phyloP scores from a whole-genome alignment of 2,113 vertebrate species.

The Oncorhynchus kisutch region DNA sequence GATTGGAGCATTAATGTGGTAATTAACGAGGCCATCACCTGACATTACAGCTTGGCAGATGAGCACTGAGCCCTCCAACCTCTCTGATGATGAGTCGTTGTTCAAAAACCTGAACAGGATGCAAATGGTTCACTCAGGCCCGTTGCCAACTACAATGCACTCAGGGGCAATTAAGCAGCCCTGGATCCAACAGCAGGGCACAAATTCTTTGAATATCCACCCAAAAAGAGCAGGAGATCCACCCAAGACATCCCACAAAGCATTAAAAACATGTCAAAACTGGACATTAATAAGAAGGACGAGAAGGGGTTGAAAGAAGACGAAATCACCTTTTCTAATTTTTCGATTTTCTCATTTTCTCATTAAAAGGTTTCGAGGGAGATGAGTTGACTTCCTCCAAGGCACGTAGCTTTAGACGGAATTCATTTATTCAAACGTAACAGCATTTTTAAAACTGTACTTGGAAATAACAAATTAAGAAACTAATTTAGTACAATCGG shows the following conservation, averaged over 20 bases:
- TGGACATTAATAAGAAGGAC: conserved; percentile 32
- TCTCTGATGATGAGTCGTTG: conserved; percentile 15
- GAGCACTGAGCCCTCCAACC: neutral
- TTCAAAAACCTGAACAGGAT: conserved; percentile 45
- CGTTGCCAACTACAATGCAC: conserved; percentile 61
- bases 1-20: neutral
- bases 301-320: neutral
- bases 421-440: too few relatives aligned
- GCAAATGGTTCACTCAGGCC: conserved; percentile 65
- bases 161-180: conserved; percentile 65
- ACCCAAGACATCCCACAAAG: conserved; percentile 30
- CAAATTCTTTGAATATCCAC: conserved; percentile 45
- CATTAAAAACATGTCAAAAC: conserved; percentile 60
- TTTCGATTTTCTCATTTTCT: neutral
- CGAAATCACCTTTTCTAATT: too few relatives aligned
- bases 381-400: too few relatives aligned
- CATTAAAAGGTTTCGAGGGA: neutral
- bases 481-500: too few relatives aligned
- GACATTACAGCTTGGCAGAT: neutral
- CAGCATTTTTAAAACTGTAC: too few relatives aligned
- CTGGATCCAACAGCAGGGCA: conserved; percentile 60
- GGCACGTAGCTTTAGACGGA: too few relatives aligned
- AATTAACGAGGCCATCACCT: neutral
- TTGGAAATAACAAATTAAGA: too few relatives aligned
- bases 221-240: conserved; percentile 18